Percentiles rank a stretch among this genome's conserved stretches.
Evolutionary conservation across 2,113 vertebrate genomes (phyloP).

Genomic region (Vidua macroura): DNA sequence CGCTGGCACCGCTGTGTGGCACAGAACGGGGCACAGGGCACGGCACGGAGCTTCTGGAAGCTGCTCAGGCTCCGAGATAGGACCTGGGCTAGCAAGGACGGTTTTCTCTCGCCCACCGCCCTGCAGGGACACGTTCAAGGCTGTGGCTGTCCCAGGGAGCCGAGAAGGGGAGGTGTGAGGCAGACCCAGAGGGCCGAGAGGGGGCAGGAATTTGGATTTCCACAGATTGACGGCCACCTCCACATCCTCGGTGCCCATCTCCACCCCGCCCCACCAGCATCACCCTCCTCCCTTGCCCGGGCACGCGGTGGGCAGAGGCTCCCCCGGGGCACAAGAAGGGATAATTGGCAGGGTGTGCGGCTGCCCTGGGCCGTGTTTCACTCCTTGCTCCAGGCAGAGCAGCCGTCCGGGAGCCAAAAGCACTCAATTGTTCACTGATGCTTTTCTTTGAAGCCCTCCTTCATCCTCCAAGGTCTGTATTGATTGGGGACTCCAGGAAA

Average conservation of each 20-base stretch:
- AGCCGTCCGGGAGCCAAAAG: slow-evolving; percentile 52
- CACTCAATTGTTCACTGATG: slow-evolving; percentile 36
- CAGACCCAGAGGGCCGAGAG: neutral
- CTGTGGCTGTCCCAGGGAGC: neutral
- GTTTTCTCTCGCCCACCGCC: neutral
- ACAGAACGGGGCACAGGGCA: neutral
- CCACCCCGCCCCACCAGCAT: neutral
- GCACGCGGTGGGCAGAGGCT: neutral
- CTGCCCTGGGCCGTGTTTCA: neutral
- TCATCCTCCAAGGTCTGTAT: slow-evolving; percentile 64
- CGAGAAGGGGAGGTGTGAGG: neutral
- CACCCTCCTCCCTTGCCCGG: neutral
- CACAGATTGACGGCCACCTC: neutral
- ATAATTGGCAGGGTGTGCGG: neutral
- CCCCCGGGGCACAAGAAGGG: neutral
- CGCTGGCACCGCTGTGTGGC: accelerated
- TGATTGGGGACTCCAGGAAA: slow-evolving; percentile 60
- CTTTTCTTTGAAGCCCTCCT: slow-evolving; percentile 64
- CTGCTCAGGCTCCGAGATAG: neutral
- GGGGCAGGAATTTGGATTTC: neutral
- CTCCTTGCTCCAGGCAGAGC: slow-evolving; percentile 43
- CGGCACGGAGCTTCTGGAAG: neutral
- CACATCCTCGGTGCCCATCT: neutral
- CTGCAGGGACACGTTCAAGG: accelerated
- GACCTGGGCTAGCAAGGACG: accelerated